phyloP scores from a whole-genome alignment of 2,888 invertebrate genomes.

The Agrilus mali region DNA sequence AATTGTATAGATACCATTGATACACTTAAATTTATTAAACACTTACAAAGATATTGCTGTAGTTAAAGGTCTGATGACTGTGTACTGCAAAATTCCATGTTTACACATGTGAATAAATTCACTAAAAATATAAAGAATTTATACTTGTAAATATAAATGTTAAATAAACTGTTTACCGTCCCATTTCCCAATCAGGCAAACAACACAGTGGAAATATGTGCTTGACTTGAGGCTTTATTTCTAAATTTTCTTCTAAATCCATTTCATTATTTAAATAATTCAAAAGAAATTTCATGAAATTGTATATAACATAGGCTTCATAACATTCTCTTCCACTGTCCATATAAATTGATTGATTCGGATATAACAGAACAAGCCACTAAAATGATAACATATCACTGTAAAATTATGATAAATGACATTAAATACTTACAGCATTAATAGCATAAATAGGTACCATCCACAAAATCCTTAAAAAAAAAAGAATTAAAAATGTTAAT shows the following conservation, averaged over 20 bases:
- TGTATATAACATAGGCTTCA: slow-evolving; percentile 96
- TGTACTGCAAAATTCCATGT: slow-evolving; percentile 93
- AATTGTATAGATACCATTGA: slow-evolving; percentile 1
- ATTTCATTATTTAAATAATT: slow-evolving; percentile 81
- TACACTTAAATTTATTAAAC: slow-evolving; percentile 2
- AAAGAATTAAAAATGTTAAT: slow-evolving; percentile 5
- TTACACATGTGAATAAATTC: slow-evolving; percentile 91
- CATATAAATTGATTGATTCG: slow-evolving; percentile 79
- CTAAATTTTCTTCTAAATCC: slow-evolving; percentile 71
- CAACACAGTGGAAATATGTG: slow-evolving; percentile 90
- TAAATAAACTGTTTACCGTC: slow-evolving; percentile 41
- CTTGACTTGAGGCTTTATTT: slow-evolving; percentile 70
- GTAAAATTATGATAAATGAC: background rate
- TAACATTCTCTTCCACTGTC: slow-evolving; percentile 92
- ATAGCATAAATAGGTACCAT: slow-evolving; percentile 96
- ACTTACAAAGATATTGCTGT: slow-evolving; percentile 82
- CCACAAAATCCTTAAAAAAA: slow-evolving; percentile 70
- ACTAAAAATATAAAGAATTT: slow-evolving; percentile 35
- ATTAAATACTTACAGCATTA: slow-evolving; percentile 66
- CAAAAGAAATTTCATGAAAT: slow-evolving; percentile 89
- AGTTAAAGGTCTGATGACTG: slow-evolving; percentile 79
- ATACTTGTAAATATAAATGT: background rate
- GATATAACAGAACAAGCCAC: slow-evolving; percentile 84
- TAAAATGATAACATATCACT: slow-evolving; percentile 23
- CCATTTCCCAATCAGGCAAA: slow-evolving; percentile 87